A percentile compares a stretch with the other conserved stretches of the same genome.
phyloP scores from a whole-genome alignment of 2,113 vertebrate species.

The Formicarius rufipectus region DNA sequence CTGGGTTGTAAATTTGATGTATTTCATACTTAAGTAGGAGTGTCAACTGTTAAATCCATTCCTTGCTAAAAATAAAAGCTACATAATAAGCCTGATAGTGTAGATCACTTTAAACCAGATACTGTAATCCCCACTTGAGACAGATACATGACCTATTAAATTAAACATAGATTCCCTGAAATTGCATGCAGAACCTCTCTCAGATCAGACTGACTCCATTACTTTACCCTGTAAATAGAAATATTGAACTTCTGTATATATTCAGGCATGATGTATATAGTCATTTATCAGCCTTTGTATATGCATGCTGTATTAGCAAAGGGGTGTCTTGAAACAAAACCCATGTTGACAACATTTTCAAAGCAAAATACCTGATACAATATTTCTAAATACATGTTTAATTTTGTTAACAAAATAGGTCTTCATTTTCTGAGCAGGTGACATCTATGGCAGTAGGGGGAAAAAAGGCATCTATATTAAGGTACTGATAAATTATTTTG shows the following conservation, averaged over 20 bases:
- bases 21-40: conserved; percentile 51
- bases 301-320: neutral
- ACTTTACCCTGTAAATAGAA: conserved; percentile 53
- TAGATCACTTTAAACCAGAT: conserved; percentile 67
- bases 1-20: conserved; percentile 51
- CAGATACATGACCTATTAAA: conserved; percentile 68
- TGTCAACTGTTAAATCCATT: conserved; percentile 67
- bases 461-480: neutral
- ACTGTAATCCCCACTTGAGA: conserved; percentile 63
- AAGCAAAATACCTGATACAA: neutral
- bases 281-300: conserved; percentile 17
- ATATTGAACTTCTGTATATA: conserved; percentile 44
- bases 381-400: neutral
- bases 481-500: neutral
- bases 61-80: conserved; percentile 66
- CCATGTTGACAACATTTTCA: neutral
- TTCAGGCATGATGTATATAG: conserved; percentile 12
- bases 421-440: neutral
- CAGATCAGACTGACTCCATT: conserved; percentile 40
- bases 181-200: conserved; percentile 45
- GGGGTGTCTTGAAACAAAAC: neutral
- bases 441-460: neutral
- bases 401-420: neutral
- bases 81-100: conserved; percentile 64
- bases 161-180: conserved; percentile 66